phyloP scores from a whole-genome alignment of 1,140 invertebrate genomes.

The Fopius arisanus region DNA sequence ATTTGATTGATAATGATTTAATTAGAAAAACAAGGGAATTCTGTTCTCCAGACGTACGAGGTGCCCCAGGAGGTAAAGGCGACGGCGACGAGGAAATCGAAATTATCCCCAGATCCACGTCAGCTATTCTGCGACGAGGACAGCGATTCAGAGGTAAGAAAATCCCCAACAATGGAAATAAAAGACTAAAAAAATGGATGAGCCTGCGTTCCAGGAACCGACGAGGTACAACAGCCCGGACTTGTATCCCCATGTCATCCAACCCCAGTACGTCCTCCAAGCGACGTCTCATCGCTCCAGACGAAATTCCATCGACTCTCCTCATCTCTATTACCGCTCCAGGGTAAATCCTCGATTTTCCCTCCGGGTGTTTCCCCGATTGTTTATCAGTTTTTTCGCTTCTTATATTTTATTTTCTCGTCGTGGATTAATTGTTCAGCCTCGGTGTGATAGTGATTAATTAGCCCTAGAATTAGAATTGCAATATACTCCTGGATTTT shows the following conservation, averaged over 20 bases:
- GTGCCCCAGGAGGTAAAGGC: slow-evolving; percentile 38
- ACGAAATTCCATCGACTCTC: slow-evolving; percentile 56
- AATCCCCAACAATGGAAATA: slow-evolving; percentile 8
- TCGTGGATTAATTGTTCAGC: slow-evolving; percentile 36
- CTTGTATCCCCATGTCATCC: slow-evolving; percentile 45
- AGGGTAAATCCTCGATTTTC: slow-evolving; percentile 52
- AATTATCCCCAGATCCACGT: slow-evolving; percentile 41
- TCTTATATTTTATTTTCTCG: slow-evolving; percentile 13
- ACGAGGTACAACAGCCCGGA: slow-evolving; percentile 57
- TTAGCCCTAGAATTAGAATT: slow-evolving; percentile 16
- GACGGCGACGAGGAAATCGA: slow-evolving; percentile 43
- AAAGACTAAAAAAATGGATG: slow-evolving; percentile 31
- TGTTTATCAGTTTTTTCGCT: slow-evolving; percentile 3
- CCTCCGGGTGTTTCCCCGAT: not conserved
- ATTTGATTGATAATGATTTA: too few species aligned
- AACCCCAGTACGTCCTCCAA: slow-evolving; percentile 45
- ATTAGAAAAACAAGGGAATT: not conserved
- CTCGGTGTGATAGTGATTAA: slow-evolving; percentile 49
- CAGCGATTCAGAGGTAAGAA: slow-evolving; percentile 58
- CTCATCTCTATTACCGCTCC: slow-evolving; percentile 58
- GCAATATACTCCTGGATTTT: too few species aligned
- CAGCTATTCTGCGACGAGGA: slow-evolving; percentile 51
- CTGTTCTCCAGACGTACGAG: slow-evolving; percentile 55
- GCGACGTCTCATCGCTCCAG: slow-evolving; percentile 39
- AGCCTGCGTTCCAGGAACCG: slow-evolving; percentile 57